Base-by-base conservation (phyloP, 2,113 vertebrate species). In the Myiagra hebetior region DNA sequence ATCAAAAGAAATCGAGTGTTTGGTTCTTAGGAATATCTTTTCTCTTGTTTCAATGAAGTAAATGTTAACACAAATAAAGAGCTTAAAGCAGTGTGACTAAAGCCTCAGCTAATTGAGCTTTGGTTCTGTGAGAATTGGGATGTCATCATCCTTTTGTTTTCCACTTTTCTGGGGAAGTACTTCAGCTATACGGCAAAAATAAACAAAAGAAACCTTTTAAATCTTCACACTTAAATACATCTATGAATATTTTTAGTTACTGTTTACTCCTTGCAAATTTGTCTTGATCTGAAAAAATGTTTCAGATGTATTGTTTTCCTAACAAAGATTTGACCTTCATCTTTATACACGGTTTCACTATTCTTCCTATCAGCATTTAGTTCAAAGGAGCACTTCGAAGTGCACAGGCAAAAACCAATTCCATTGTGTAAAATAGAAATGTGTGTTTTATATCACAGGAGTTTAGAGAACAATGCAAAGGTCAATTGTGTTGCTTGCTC, bases 401-500 rank as follows among this genome's bases (percentile, higher is more conserved):
- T 86, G 82, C 2, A 1, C 68, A 87, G 81, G 87, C 89, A 81
- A 63, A 93, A 56, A 4, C 0, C 53, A 41, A 60, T 70, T 64
- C 63, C 79, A 33, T 82, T 97, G 87, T 85, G 55, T 59, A 78
- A 93, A 94, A 93, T 2, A 82, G 85, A 94, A 89, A 88, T 77
- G 88, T 94, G 95, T 93, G 91, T 12, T 87, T 94, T 89, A 91
- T 97, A 86, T 47, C 91, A 94, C 60, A 3, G 91, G 92, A 96
- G 89, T 94, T 96, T 85, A 85, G 92, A 74, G 91, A 95, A 98
- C 97, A 98, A 98, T 97, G 96, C 94, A 95, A 88, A 98, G 97
- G 97, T 97, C 96, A 97, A 95, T 96, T 95, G 94, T 97, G 93
- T 92, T 94, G 94, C 92, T 96, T 91, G 94, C 95, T 93, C 93